These are phyloP conservation scores for Heliconius nattereri DNA, from an alignment of 1,140 invertebrate genomes.

Conservation along the genomic window DNA sequence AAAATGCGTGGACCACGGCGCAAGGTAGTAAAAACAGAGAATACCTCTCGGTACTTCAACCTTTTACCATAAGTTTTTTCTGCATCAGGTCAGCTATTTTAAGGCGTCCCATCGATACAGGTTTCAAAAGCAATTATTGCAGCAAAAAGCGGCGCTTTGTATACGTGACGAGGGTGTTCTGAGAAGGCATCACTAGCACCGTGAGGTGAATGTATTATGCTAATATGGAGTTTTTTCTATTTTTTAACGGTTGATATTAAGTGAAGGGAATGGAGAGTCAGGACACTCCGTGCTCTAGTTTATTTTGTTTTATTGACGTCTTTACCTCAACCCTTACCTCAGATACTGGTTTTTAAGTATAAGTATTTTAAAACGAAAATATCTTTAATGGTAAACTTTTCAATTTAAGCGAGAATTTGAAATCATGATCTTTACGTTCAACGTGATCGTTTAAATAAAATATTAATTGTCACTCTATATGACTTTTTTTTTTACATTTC, in stretches of 20 bases:
- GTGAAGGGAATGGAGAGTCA: neutral
- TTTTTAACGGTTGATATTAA: neutral
- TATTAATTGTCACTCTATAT: too few relatives aligned
- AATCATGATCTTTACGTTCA: too few relatives aligned
- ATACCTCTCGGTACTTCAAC: constrained; percentile 1
- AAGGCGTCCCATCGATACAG: constrained; percentile 13
- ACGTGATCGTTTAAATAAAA: too few relatives aligned
- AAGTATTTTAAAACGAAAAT: neutral
- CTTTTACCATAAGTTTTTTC: constrained; percentile 2
- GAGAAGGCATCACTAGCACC: neutral
- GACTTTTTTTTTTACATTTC: too few relatives aligned
- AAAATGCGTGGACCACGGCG: neutral
- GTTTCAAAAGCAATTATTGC: constrained; percentile 4
- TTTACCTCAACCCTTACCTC: too few relatives aligned
- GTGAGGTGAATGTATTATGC: neutral
- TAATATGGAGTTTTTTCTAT: neutral
- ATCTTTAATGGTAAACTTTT: neutral
- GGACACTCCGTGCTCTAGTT: neutral
- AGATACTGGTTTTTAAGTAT: neutral
- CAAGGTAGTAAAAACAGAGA: neutral
- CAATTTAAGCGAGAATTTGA: too few relatives aligned
- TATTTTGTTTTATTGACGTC: neutral
- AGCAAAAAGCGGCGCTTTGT: neutral
- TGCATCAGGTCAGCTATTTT: constrained; percentile 6
- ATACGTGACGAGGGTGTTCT: neutral